A percentile compares a stretch with the other conserved stretches of the same genome.
Evolutionary conservation across 1,140 invertebrate genomes (phyloP).

Genomic region (Pectinophora gossypiella): DNA sequence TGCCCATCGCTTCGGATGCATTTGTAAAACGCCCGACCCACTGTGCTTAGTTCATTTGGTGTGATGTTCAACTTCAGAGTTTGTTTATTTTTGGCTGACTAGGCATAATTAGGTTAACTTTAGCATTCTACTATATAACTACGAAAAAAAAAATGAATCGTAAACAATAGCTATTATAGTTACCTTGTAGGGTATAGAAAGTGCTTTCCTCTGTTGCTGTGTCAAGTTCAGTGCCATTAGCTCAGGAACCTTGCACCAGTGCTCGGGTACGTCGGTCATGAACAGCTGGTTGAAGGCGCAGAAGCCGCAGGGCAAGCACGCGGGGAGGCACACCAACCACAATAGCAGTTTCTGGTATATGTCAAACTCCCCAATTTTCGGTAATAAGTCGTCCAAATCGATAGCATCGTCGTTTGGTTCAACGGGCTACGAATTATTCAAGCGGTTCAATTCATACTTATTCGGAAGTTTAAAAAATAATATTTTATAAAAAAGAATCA

Average conservation of each 20-base stretch:
- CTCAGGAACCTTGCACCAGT: conserved; percentile 87
- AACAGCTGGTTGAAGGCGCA: conserved; percentile 94
- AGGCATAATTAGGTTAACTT: too few species aligned
- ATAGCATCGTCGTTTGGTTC: conserved; percentile 55
- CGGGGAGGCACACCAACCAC: conserved; percentile 91
- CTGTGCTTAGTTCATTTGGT: too few species aligned
- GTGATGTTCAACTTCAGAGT: too few species aligned
- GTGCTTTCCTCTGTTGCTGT: conserved; percentile 76
- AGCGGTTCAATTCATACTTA: too few species aligned
- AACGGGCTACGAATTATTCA: not conserved
- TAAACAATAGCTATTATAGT: too few species aligned
- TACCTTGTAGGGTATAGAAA: conserved; percentile 80
- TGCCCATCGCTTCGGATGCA: too few species aligned
- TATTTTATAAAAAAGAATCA: too few species aligned
- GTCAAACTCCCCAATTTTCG: conserved; percentile 91
- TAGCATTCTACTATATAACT: too few species aligned
- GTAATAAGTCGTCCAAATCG: conserved; percentile 89
- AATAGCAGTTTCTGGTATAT: conserved; percentile 90
- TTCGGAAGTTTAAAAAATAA: too few species aligned
- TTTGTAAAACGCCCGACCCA: too few species aligned
- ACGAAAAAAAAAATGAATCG: too few species aligned
- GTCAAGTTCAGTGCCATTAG: conserved; percentile 72
- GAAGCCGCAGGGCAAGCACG: conserved; percentile 92
- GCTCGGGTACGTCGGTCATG: conserved; percentile 87
- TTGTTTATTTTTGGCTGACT: too few species aligned